Percentiles rank a stretch among this genome's conserved stretches.
Conservation (phyloP, 2,888 invertebrate genomes). For the Morinoia aosen region DNA sequence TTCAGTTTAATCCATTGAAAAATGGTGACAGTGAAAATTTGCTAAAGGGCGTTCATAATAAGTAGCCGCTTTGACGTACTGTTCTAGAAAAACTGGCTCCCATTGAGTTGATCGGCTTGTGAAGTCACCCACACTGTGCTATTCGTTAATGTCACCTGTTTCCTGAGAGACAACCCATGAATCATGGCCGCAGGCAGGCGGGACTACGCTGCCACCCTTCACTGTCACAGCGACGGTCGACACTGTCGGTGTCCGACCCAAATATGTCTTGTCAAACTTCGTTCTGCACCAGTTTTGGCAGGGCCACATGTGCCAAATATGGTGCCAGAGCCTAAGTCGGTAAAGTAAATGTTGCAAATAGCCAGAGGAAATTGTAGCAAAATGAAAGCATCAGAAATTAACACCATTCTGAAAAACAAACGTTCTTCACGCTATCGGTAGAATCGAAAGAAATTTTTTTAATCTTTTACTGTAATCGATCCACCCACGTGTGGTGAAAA, state of each 20-base stretch:
- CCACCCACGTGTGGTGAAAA: not conserved
- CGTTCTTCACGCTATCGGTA: not conserved
- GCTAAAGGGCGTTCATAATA: not conserved
- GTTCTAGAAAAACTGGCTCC: not conserved
- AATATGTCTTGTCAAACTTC: not conserved
- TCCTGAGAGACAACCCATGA: not conserved
- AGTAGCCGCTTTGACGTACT: not conserved
- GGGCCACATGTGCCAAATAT: not conserved
- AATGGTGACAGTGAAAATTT: not conserved
- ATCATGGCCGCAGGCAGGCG: conserved; percentile 23
- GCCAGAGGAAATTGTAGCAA: not conserved
- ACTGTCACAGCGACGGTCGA: conserved; percentile 6
- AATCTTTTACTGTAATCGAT: not conserved
- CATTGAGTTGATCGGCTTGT: not conserved
- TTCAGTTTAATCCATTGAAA: not conserved
- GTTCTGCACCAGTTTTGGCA: not conserved
- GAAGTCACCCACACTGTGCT: conserved; percentile 26
- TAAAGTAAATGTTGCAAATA: not conserved
- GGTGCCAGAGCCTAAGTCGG: not conserved
- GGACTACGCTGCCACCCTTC: not conserved
- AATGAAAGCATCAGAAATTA: not conserved
- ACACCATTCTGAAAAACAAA: not conserved
- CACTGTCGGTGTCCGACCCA: not conserved
- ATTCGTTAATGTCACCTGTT: conserved; percentile 22
- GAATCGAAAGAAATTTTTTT: not conserved